Evolutionary conservation across 2,797 vertebrate genomes (phyloP).

Genomic region (Yasuhikotakia modesta): DNA sequence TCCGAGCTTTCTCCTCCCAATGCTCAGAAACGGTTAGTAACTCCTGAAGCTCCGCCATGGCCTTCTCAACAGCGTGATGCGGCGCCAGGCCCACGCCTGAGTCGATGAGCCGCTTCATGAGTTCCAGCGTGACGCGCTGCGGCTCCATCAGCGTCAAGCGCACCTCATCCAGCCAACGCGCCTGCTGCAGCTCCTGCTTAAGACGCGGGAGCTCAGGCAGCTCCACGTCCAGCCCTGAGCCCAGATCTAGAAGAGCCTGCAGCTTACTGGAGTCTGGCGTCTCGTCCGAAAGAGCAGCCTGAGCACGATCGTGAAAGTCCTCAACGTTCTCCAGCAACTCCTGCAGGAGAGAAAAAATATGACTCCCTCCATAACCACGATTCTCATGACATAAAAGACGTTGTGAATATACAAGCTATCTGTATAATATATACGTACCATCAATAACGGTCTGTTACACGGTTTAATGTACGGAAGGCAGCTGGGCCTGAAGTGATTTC

Average conservation of each 20-base stretch:
- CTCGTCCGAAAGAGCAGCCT: slow-evolving; percentile 90
- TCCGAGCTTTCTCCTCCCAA: slow-evolving; percentile 97
- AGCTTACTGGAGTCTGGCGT: slow-evolving; percentile 94
- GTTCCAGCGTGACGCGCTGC: slow-evolving; percentile 91
- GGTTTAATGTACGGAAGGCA: too few relatives aligned
- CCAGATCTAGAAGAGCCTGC: slow-evolving; percentile 91
- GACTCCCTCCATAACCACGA: too few relatives aligned
- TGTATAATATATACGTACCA: too few relatives aligned
- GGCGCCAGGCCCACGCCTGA: slow-evolving; percentile 95
- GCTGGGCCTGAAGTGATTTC: too few relatives aligned
- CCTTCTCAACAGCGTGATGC: slow-evolving; percentile 96
- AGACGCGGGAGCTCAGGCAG: slow-evolving; percentile 91
- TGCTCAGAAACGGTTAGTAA: slow-evolving; percentile 95
- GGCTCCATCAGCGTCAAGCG: slow-evolving; percentile 89
- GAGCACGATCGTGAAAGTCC: slow-evolving; percentile 95
- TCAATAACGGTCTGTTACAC: too few relatives aligned
- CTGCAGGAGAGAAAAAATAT: slow-evolving; percentile 64
- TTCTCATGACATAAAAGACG: too few relatives aligned
- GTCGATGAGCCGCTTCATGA: slow-evolving; percentile 98
- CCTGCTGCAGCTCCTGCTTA: slow-evolving; percentile 96
- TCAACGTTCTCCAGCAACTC: slow-evolving; percentile 96
- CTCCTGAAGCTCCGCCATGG: slow-evolving; percentile 97
- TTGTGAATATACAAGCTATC: too few relatives aligned
- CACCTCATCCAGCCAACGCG: slow-evolving; percentile 97
- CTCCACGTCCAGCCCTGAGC: slow-evolving; percentile 92